Base-by-base conservation (phyloP, 2,888 invertebrate species). In the Ferdinandea cuprea region DNA sequence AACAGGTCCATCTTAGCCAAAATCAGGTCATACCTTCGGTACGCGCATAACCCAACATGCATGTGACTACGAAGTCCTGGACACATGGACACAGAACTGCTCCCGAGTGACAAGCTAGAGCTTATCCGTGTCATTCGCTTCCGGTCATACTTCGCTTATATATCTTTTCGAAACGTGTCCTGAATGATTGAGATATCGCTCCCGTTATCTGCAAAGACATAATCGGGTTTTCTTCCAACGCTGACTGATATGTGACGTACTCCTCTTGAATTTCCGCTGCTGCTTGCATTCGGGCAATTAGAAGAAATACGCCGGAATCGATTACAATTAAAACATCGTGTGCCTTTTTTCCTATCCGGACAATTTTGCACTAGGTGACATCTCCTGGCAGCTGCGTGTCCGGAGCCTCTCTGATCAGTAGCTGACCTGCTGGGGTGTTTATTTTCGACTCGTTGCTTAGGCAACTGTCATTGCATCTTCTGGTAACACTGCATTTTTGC, bases 321-420 rank as follows among this genome's bases (percentile, higher is more conserved):
- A 6, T 54, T 50, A 5, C 50, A 50, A 13, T 50, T 50, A 15
- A 28, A 50, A 5, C 50, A 50, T 28, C 50, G 15, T 2, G 7
- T 50, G 0, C 63, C 44, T 37, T 46, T 54, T 28, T 11, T 17
- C 9, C 46, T 42, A 7, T 73, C 44, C 15, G 65, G 56, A 21
- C 59, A 77, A n/a, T 61, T 59, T 11, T 37, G 30, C 5, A 59
- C 50, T 3, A 66, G 9, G n/a, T 76, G 68, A 8, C 50, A 44
- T 25, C 25, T 25, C 5, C 25, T 25, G 25, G 35, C 3, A 11
- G 35, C 35, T n/a, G 35, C n/a, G 1, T 11, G 35, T 35, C 35
- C n/a, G n/a, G 35, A 35, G 3, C 35, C 11, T 35, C 35, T 35
- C 9, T 3, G n/a, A 25, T 25, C 25, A 25, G 25, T 3, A 25